Base-by-base conservation (phyloP, 2,797 vertebrate species). In the Bovichtus diacanthus region DNA sequence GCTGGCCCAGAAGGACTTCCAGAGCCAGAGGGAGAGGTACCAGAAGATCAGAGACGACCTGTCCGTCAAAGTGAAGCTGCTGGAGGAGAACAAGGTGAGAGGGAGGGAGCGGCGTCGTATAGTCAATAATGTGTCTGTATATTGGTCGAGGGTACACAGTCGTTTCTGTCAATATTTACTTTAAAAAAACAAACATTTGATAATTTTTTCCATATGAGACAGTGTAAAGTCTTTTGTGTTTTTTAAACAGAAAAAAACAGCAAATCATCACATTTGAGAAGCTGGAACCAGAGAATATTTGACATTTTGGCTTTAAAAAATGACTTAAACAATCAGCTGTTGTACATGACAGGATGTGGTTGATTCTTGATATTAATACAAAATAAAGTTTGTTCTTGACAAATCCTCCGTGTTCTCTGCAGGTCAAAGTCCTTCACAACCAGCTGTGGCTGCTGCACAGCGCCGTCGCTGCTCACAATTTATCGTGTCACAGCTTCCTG, bases 351-450 rank as follows among this genome's bases (percentile, higher is more conserved):
- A 34, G 16, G 44, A 27, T 27, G 23, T 5, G 23, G 16, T 25
- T 31, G 6, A 34, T 15, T 10, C 7, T 46, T n/a, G 15, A 62
- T 34, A 10, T 34, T 2, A 12, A 36, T 36, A 8, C 27, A 59
- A 31, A 34, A 34, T n/a, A 34, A 0, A 18, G 9, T 18, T 41
- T 25, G 3, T 3, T 11, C 23, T 27, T 41, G 6, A 21, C 7
- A 21, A n/a, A 56, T 59, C 6, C 12, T 9, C 53, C 0, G n/a
- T 18, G 36, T 16, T 34, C 11, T 19, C 44, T 70, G 16, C 94
- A 98, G 97, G 96, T 98, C 27, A 98, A 97, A 82, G 96, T 98
- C 0, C 93, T 98, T 79, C 97, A 97, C 80, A 95, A 97, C 81
- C 97, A 98, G 84, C 82, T 98, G 46, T 92, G 96, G 91, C 94